Conservation (phyloP, 2,113 vertebrate species). For the Haemorhous mexicanus region DNA sequence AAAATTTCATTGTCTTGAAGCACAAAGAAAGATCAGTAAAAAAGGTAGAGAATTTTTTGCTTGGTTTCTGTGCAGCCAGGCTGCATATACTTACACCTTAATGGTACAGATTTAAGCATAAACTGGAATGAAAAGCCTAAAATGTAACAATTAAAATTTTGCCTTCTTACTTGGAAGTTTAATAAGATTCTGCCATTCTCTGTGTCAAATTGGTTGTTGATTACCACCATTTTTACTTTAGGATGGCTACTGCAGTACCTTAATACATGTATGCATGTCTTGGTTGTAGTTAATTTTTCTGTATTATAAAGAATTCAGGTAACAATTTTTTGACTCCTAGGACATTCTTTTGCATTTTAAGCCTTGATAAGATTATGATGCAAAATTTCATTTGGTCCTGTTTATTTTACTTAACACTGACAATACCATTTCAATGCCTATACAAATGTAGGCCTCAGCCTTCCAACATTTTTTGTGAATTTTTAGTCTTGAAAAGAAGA, state of each 20-base stretch:
- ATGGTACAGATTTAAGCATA: not conserved
- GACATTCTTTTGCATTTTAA: not conserved
- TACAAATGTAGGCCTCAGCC: not conserved
- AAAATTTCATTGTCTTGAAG: not conserved
- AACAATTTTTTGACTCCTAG: not conserved
- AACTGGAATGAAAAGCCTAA: not conserved
- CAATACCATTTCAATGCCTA: not conserved
- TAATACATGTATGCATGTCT: not conserved
- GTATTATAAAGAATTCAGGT: not conserved
- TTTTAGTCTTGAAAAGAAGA: not conserved
- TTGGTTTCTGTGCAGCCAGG: not conserved
- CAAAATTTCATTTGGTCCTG: not conserved
- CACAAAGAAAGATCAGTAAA: not conserved
- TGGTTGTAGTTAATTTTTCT: not conserved
- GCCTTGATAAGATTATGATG: not conserved
- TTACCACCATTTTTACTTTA: not conserved
- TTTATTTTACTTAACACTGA: not conserved
- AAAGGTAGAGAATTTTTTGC: not conserved
- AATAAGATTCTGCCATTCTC: not conserved
- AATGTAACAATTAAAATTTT: not conserved
- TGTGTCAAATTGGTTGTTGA: not conserved
- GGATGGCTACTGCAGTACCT: not conserved
- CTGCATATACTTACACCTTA: not conserved
- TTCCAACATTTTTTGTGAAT: not conserved
- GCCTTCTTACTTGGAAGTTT: not conserved